Percentiles rank a stretch among this genome's conserved stretches.
Conservation (phyloP, 2,113 vertebrate species). For the Anarrhichthys ocellatus region DNA sequence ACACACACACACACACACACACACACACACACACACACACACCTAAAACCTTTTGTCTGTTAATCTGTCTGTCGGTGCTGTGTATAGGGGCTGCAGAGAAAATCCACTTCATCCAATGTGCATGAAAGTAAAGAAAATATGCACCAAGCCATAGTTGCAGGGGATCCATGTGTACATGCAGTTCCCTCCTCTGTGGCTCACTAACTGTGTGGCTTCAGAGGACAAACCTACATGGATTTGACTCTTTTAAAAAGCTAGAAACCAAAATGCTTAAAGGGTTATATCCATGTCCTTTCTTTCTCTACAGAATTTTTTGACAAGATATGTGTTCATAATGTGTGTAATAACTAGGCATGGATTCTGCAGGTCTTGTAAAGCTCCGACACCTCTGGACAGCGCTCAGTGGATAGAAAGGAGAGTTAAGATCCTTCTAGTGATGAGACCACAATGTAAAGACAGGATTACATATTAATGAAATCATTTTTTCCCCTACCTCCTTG, state of each 20-base stretch:
- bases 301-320: not conserved
- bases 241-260: not conserved
- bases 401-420: not conserved
- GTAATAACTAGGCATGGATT: not conserved
- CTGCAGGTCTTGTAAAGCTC: not conserved
- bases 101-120: too few species aligned
- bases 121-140: not conserved
- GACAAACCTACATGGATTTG: not conserved
- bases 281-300: not conserved
- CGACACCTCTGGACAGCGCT: not conserved
- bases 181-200: not conserved
- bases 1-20: too few species aligned
- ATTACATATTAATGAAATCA: not conserved
- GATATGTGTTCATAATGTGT: not conserved
- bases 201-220: not conserved
- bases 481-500: conserved; percentile 86
- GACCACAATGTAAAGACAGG: not conserved
- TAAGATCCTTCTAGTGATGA: not conserved
- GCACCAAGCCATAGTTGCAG: not conserved
- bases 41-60: not conserved
- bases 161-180: not conserved
- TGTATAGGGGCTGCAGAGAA: not conserved
- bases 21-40: not conserved
- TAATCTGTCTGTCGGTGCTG: too few species aligned
- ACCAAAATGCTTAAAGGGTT: not conserved